Evolutionary conservation across 2,888 invertebrate species (phyloP), one percentile per base, ranked within the genome.

Genomic region (Myopa testacea): DNA sequence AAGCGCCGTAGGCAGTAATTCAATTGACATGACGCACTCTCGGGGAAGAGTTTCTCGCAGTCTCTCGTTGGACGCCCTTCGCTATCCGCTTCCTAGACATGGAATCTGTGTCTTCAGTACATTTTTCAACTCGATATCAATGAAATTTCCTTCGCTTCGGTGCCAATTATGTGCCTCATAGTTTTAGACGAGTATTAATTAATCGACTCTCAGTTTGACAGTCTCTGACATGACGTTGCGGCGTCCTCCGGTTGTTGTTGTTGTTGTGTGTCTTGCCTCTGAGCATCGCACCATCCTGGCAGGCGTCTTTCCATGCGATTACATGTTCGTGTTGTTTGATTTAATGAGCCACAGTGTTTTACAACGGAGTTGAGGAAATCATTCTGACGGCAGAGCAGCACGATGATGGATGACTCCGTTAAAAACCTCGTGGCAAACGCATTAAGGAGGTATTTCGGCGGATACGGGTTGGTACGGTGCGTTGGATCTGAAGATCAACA

Each of bases 271-370:
- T 38, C 52, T 26, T 12, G 52, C 50, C 14, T n/a, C 26, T 52
- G 68, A 45, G 52, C 52, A 19, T 19, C 40, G 10, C 40, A 69
- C n/a, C 40, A 50, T 50, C 69, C 14, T 19, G 6, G 12, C 60
- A 60, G 16, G 16, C 60, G 19, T 19, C 60, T 6, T n/a, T 52
- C 34, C 65, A 19, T 19, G 63, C 37, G 58, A 14, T 50, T 50
- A 8, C 38, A 34, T 75, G 75, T 52, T 67, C 75, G 52, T 38
- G 67, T 75, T 68, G 67, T 75, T 50, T 60, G 67, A 76, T 74
- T 78, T 81, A 81, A 81, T 81, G 81, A 81, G 80, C 78, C 78
- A 75, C 75, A 78, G 79, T 81, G 81, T 81, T 81, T 78, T 78
- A 81, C 81, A 81, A 79, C 70, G 26, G 60, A 52, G 72, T 77